Base-by-base conservation (phyloP, 2,113 vertebrate species). In the Sander lucioperca region DNA sequence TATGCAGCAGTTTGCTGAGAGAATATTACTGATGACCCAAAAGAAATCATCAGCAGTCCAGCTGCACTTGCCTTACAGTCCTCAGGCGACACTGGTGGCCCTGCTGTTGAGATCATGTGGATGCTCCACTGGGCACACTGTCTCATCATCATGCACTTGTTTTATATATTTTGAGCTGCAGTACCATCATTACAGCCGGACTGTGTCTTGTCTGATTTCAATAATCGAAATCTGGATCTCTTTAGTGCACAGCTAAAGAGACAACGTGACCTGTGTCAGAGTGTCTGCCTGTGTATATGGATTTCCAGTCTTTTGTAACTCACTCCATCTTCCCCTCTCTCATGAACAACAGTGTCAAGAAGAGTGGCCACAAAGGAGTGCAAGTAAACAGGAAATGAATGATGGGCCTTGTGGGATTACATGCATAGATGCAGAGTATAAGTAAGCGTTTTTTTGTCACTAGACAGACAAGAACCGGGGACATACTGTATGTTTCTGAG, bases 11-110 rank as follows among this genome's bases (percentile, higher is more conserved):
- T 92, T 92, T 92, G 86, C 89, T 88, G 90, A 91, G 88, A 89
- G 84, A 94, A 88, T 93, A 93, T 91, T 90, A 90, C 89, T 86
- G 88, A 92, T 88, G 90, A 85, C 85, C 71, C 77, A n/a, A 85
- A 69, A 79, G 63, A 36, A 82, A 82, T 74, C 80, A 69, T 45
- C 56, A 72, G 72, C 21, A 4, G 70, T 73, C 67, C 80, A 36
- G 71, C 67, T 66, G 66, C 84, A 66, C 80, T 73, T 19, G 66
- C 74, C 57, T 43, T 3, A 54, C 64, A 58, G 67, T 74, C 57
- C 53, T 54, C 74, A 45, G 71, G 56, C 47, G 15, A 18, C 23
- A 14, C 43, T 0, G 50, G 54, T 23, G 36, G 36, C 54, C 33
- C 70, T 51, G 57, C 33, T 4, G 8, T 7, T 70, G n/a, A 19